Evolutionary conservation across 2,113 vertebrate genomes (phyloP).

Genomic region (Geococcyx californianus): DNA sequence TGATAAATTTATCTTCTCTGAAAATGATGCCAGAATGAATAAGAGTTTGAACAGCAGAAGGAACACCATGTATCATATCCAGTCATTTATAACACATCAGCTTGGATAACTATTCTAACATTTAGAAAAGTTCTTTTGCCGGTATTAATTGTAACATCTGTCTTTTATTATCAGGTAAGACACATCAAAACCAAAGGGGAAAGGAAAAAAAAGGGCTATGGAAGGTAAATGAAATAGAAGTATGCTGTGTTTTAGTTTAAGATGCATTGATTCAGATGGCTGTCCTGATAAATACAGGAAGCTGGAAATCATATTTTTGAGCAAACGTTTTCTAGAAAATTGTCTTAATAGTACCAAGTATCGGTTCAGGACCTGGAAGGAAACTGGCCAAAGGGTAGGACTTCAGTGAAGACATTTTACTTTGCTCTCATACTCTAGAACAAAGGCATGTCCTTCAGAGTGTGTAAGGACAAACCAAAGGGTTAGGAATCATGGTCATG

Average conservation of each 20-base stretch:
- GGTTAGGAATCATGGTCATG: not conserved
- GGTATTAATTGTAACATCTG: not conserved
- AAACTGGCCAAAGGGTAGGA: not conserved
- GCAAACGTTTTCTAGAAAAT: not conserved
- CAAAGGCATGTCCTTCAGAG: not conserved
- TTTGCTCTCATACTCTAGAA: not conserved
- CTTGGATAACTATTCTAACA: not conserved
- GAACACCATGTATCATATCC: not conserved
- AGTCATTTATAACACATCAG: not conserved
- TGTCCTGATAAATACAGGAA: not conserved
- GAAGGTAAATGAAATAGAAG: not conserved
- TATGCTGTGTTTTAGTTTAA: not conserved
- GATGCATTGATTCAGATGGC: not conserved
- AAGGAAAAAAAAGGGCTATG: not conserved
- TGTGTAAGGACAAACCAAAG: accelerated
- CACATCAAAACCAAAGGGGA: not conserved
- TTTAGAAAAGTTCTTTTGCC: not conserved
- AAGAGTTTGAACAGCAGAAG: not conserved
- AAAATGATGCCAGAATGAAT: not conserved
- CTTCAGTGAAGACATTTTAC: not conserved
- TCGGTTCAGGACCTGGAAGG: not conserved
- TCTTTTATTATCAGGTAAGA: not conserved
- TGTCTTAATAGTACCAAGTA: not conserved
- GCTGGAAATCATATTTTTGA: not conserved
- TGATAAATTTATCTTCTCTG: not conserved